Percentiles rank a stretch among this genome's conserved stretches.
phyloP scores from a whole-genome alignment of 1,140 invertebrate genomes.

The Listronotus bonariensis region DNA sequence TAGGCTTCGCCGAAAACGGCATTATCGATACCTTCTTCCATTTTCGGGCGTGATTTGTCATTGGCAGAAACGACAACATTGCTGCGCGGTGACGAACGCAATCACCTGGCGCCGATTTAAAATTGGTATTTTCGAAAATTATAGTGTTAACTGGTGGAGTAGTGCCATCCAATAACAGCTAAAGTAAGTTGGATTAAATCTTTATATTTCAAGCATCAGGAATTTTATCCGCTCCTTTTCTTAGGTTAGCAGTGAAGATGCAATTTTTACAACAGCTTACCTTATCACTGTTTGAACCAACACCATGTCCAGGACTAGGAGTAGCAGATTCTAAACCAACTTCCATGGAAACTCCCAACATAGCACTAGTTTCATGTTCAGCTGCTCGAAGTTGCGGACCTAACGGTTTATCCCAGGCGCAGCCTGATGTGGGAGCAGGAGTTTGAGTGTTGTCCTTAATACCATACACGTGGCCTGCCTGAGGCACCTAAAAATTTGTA shows the following conservation, averaged over 20 bases:
- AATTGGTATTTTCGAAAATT: constrained; percentile 92
- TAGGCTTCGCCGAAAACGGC: constrained; percentile 65
- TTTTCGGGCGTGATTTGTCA: constrained; percentile 46
- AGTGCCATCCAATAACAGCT: constrained; percentile 67
- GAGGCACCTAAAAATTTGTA: constrained; percentile 5
- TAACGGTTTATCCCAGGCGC: constrained; percentile 87
- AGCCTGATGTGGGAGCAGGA: constrained; percentile 69
- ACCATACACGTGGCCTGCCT: constrained; percentile 52
- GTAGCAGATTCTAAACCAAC: constrained; percentile 53
- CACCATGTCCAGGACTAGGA: constrained; percentile 61
- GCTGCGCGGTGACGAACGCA: constrained; percentile 44
- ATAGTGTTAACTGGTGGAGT: constrained; percentile 84
- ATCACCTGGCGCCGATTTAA: constrained; percentile 68
- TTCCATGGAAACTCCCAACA: constrained; percentile 55
- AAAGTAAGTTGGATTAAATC: not conserved
- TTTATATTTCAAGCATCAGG: not conserved
- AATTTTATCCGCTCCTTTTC: too few species aligned
- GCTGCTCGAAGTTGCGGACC: constrained; percentile 62
- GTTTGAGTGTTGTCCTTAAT: constrained; percentile 59
- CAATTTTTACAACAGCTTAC: constrained; percentile 29
- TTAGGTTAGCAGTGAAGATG: not conserved
- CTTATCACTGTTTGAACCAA: constrained; percentile 62
- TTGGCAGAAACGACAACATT: constrained; percentile 22
- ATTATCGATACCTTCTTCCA: constrained; percentile 47
- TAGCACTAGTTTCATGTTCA: constrained; percentile 36